phyloP scores from a whole-genome alignment of 2,888 invertebrate genomes.

The Halictus quadricinctus region DNA sequence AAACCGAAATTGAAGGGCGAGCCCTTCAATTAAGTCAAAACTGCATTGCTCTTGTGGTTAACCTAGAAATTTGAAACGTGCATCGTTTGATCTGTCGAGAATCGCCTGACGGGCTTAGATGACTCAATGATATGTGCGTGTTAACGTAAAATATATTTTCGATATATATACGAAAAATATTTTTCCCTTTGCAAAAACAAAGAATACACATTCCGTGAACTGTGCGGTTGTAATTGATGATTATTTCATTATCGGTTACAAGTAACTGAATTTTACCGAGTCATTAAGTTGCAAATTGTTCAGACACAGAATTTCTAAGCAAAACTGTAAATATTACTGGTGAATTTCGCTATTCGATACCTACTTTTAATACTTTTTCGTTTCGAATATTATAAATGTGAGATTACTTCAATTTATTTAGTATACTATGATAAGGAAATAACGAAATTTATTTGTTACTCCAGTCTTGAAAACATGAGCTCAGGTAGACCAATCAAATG shows the following conservation, averaged over 20 bases:
- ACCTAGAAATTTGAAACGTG: conserved; percentile 52
- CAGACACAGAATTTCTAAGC: not conserved
- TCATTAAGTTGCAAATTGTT: conserved; percentile 2
- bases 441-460: conserved; percentile 46
- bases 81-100: not conserved
- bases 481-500: conserved; percentile 96
- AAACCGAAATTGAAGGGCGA: conserved; percentile 54
- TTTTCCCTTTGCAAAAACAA: not conserved
- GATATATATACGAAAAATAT: not conserved
- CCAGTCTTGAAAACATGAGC: conserved; percentile 86
- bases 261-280: not conserved
- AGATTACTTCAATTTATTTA: not conserved
- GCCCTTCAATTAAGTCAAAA: conserved; percentile 54
- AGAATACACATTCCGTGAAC: not conserved
- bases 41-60: conserved; percentile 27
- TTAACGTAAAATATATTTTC: conserved; percentile 16
- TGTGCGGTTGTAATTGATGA: conserved; percentile 10
- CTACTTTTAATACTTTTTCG: not conserved
- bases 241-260: not conserved
- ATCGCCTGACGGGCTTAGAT: conserved; percentile 13
- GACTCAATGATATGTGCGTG: not conserved
- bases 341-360: not conserved
- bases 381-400: not conserved
- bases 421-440: conserved; percentile 7
- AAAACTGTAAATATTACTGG: not conserved